These are phyloP conservation scores for Branchipolynoe longqiensis DNA, from an alignment of 2,888 invertebrate genomes.

Conservation along the genomic window DNA sequence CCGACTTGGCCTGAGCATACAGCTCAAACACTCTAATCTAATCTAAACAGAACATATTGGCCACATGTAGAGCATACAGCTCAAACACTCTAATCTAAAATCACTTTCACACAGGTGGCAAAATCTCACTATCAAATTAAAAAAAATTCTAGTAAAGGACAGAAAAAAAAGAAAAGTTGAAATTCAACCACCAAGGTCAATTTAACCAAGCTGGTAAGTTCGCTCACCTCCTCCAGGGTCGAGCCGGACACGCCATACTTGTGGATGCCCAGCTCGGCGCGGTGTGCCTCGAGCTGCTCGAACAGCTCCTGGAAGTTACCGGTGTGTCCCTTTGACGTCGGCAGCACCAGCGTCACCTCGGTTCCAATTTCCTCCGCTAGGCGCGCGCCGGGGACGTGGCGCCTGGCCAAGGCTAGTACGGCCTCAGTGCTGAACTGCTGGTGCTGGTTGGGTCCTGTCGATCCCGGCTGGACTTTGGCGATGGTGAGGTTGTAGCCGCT, in stretches of 20 bases:
- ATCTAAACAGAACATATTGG: too few relatives aligned
- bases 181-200: too few relatives aligned
- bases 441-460: neutral
- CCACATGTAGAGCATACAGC: too few relatives aligned
- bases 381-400: constrained; percentile 80
- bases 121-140: too few relatives aligned
- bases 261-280: constrained; percentile 79
- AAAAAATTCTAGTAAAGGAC: too few relatives aligned
- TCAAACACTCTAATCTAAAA: too few relatives aligned
- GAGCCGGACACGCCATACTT: constrained; percentile 85
- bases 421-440: neutral
- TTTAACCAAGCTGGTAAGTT: too few relatives aligned
- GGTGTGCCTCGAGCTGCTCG: constrained; percentile 80
- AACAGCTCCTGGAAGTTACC: constrained; percentile 75
- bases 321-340: constrained; percentile 51
- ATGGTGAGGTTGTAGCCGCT: constrained; percentile 76
- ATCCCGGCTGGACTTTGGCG: constrained; percentile 54
- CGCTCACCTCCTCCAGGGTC: constrained; percentile 84
- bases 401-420: constrained; percentile 75
- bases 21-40: too few relatives aligned
- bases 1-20: too few relatives aligned
- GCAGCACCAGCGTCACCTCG: constrained; percentile 82
- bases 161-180: too few relatives aligned
- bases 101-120: too few relatives aligned
- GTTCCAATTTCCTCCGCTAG: constrained; percentile 82